phyloP scores from a whole-genome alignment of 2,888 invertebrate species.

The Lutraria lutraria region DNA sequence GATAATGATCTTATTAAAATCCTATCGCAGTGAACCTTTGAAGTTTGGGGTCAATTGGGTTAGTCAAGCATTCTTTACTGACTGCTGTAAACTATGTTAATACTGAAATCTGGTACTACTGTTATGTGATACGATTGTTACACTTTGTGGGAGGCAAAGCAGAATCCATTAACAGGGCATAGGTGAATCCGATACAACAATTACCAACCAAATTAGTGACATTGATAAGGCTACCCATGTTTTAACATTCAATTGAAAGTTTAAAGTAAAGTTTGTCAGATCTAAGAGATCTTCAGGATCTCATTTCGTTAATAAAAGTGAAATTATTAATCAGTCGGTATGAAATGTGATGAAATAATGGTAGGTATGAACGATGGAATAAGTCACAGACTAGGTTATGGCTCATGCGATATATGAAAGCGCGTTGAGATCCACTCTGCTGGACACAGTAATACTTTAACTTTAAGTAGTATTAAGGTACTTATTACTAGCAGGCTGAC shows the following conservation, averaged over 20 bases:
- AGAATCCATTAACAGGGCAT: not conserved
- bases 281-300: no score
- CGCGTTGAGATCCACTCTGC: no score
- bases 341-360: not conserved
- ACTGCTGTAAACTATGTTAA: not conserved
- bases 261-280: not conserved
- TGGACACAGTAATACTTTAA: no score
- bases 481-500: no score
- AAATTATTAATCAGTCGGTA: no score
- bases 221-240: not conserved
- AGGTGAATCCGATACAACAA: not conserved
- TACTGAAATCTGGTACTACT: not conserved
- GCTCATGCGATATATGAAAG: no score
- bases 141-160: not conserved
- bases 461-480: no score
- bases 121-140: not conserved
- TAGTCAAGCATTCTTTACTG: not conserved
- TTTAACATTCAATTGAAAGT: not conserved
- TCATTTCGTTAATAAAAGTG: no score
- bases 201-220: not conserved
- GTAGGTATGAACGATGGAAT: not conserved
- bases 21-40: not conserved
- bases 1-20: slow-evolving; percentile 23
- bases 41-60: slow-evolving; percentile 13
- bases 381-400: not conserved